Evolutionary conservation across 2,113 vertebrate genomes (phyloP).

Genomic region (Cephalopterus ornatus): DNA sequence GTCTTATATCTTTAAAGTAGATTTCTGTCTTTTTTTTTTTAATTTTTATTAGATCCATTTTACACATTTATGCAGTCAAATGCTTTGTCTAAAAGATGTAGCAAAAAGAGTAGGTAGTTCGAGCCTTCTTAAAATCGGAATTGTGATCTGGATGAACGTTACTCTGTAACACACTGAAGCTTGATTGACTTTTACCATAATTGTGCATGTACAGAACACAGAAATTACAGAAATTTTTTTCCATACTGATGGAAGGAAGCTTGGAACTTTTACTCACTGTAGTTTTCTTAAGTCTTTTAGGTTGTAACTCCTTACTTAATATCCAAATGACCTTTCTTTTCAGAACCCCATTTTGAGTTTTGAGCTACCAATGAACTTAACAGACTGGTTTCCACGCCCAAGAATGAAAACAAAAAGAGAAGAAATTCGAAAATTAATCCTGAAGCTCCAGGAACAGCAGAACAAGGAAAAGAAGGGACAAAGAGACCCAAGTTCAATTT

Average conservation of each 20-base stretch:
- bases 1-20: neutral
- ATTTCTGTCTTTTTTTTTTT: neutral
- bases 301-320: neutral
- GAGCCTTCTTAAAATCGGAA: neutral
- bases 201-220: neutral
- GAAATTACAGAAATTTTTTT: neutral
- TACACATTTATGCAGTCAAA: neutral
- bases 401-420: conserved; percentile 97
- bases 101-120: neutral
- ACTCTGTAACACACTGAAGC: neutral
- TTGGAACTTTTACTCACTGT: neutral
- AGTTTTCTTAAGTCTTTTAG: neutral
- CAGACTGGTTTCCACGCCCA: conserved; percentile 93
- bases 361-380: conserved; percentile 90
- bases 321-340: neutral
- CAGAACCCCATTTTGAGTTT: conserved; percentile 93
- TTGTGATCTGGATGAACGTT: neutral
- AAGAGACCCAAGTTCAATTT: conserved; percentile 63
- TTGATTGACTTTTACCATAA: neutral
- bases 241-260: neutral
- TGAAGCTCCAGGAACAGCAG: conserved; percentile 87
- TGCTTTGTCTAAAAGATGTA: neutral
- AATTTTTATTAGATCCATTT: neutral
- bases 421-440: conserved; percentile 91
- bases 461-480: conserved; percentile 77